phyloP scores from a whole-genome alignment of 53 echinoderm and acorn worm genomes.

The Mesocentrotus franciscanus region DNA sequence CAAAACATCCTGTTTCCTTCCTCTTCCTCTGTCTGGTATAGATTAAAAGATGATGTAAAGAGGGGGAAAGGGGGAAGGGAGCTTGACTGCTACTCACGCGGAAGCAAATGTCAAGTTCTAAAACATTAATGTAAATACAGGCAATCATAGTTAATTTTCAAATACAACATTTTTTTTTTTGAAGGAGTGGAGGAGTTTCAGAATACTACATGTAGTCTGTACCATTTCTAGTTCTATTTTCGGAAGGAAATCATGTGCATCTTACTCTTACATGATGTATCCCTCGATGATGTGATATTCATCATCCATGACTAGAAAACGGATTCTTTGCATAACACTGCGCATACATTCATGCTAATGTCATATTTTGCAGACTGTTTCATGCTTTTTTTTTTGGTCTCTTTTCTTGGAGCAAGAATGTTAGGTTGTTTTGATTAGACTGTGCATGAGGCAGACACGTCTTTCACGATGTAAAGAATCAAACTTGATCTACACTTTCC shows the following conservation, averaged over 20 bases:
- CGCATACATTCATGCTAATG: background rate
- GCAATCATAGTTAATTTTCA: background rate
- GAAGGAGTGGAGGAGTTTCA: too few relatives aligned
- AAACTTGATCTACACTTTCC: constrained; percentile 21
- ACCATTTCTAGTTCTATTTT: too few relatives aligned
- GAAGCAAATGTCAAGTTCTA: background rate
- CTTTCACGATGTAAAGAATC: constrained; percentile 35
- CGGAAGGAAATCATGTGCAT: too few relatives aligned
- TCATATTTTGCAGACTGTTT: background rate
- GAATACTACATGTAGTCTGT: too few relatives aligned
- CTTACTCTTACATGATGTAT: too few relatives aligned
- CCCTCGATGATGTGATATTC: too few relatives aligned
- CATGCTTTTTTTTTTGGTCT: background rate
- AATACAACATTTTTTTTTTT: too few relatives aligned
- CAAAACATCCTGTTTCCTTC: background rate
- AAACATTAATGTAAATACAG: background rate
- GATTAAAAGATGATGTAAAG: background rate
- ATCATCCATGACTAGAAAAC: too few relatives aligned
- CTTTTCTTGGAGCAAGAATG: background rate
- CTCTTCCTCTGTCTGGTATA: background rate
- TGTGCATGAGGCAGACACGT: constrained; percentile 40
- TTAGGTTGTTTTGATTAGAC: constrained; percentile 15
- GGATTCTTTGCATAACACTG: background rate
- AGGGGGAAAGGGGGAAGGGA: background rate
- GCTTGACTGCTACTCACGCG: background rate